A percentile compares a stretch with the other conserved stretches of the same genome.
Evolutionary conservation across 2,888 invertebrate species (phyloP).

Genomic region (Cosmopolites sordidus): DNA sequence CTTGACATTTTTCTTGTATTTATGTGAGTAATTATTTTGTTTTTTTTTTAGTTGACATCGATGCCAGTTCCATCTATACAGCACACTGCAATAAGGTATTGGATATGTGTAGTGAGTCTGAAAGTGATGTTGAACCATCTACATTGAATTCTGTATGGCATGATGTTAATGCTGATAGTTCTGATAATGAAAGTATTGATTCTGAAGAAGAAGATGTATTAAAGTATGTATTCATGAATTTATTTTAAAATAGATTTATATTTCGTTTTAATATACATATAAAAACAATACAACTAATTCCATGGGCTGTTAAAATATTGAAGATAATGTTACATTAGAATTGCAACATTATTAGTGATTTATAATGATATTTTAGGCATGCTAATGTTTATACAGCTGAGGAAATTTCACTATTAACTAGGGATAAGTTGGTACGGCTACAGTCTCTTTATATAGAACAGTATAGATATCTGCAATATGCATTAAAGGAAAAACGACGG

Average conservation of each 20-base stretch:
- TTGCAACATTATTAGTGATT: neutral
- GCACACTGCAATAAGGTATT: constrained; percentile 56
- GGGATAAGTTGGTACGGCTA: constrained; percentile 68
- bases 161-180: constrained; percentile 63
- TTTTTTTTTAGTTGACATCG: constrained; percentile 51
- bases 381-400: constrained; percentile 87
- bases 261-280: no score
- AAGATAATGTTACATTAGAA: no score
- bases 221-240: constrained; percentile 53
- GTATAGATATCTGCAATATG: constrained; percentile 68
- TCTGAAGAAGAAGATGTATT: constrained; percentile 71
- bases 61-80: constrained; percentile 50
- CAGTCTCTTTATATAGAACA: constrained; percentile 81
- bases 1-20: constrained; percentile 9
- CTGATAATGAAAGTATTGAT: constrained; percentile 74
- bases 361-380: constrained; percentile 58
- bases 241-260: neutral
- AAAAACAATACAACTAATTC: neutral
- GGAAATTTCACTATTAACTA: constrained; percentile 74
- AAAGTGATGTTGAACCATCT: constrained; percentile 66
- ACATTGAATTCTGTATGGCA: constrained; percentile 60
- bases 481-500: constrained; percentile 67
- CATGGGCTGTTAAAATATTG: neutral
- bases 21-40: neutral
- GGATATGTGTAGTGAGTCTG: constrained; percentile 70